These are phyloP conservation scores for Coendou prehensilis DNA, from an alignment of 2,797 vertebrate species.

Conservation along the genomic window DNA sequence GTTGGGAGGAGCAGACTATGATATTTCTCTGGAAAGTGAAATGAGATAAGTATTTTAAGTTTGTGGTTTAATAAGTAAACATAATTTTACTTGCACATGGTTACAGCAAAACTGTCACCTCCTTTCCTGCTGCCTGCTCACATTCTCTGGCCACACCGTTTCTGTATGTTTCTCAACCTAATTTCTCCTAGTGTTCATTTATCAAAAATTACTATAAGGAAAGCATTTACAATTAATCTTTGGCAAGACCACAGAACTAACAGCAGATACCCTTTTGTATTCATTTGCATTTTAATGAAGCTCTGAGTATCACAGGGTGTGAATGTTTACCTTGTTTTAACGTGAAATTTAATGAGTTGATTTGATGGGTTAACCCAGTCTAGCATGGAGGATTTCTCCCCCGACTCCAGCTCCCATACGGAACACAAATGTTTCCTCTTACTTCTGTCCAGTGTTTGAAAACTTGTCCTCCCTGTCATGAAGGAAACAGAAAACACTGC, in stretches of 20 bases:
- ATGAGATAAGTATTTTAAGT: constrained; percentile 69
- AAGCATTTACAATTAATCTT: constrained; percentile 62
- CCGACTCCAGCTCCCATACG: neutral
- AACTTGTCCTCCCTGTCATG: neutral
- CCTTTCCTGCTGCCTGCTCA: neutral
- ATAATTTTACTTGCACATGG: neutral
- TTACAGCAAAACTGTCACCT: neutral
- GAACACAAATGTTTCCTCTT: neutral
- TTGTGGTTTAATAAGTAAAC: constrained; percentile 68
- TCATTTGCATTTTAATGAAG: constrained; percentile 69
- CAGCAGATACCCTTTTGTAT: neutral
- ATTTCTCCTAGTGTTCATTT: constrained; percentile 11
- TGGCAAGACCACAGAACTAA: constrained; percentile 19
- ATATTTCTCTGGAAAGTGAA: constrained; percentile 37
- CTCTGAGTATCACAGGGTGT: neutral
- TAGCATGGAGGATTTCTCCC: neutral
- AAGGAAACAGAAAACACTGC: constrained; percentile 34
- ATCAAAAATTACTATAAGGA: constrained; percentile 38
- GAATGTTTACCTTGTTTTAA: constrained; percentile 55
- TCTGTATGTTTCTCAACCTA: neutral
- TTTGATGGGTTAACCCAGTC: constrained; percentile 10
- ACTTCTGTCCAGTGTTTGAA: neutral
- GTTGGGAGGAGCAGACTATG: neutral
- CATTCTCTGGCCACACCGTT: neutral
- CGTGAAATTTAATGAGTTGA: neutral